Conservation (phyloP, 2,797 vertebrate genomes). For the Malurus splendens region DNA sequence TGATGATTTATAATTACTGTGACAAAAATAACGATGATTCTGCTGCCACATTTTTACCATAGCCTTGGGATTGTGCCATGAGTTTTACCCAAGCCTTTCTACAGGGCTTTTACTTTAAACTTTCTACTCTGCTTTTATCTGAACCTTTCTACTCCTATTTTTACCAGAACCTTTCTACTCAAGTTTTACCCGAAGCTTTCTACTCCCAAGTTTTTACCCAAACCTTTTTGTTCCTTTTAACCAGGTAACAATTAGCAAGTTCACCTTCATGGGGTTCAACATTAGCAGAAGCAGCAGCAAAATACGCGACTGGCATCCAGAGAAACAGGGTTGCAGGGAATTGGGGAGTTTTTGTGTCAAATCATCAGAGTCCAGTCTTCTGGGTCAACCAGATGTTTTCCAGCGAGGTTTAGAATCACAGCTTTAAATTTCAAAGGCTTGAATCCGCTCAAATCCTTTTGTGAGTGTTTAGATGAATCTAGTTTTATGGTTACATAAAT, state of each 20-base stretch:
- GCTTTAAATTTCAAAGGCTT: not conserved
- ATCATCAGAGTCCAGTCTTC: not conserved
- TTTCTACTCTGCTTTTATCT: too few species aligned
- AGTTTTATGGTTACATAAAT: not conserved
- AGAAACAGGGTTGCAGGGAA: not conserved
- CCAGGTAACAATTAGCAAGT: not conserved
- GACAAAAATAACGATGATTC: constrained; percentile 49
- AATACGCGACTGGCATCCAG: not conserved
- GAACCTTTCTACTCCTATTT: too few species aligned
- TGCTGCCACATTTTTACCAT: constrained; percentile 8
- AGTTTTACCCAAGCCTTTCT: too few species aligned
- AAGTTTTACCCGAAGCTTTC: too few species aligned
- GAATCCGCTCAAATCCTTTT: not conserved
- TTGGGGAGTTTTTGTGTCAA: not conserved
- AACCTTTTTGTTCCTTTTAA: too few species aligned
- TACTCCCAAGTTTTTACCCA: too few species aligned
- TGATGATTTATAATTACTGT: constrained; percentile 56
- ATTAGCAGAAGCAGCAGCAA: not conserved
- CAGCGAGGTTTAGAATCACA: not conserved
- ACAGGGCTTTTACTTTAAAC: too few species aligned
- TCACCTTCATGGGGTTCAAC: not conserved
- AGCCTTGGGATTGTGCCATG: not conserved
- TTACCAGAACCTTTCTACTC: too few species aligned
- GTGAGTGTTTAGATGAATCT: not conserved
- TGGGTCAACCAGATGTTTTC: not conserved